Percentiles rank a stretch among this genome's conserved stretches.
Evolutionary conservation across 2,888 invertebrate species (phyloP).

Genomic region (Drosophila ustulata): DNA sequence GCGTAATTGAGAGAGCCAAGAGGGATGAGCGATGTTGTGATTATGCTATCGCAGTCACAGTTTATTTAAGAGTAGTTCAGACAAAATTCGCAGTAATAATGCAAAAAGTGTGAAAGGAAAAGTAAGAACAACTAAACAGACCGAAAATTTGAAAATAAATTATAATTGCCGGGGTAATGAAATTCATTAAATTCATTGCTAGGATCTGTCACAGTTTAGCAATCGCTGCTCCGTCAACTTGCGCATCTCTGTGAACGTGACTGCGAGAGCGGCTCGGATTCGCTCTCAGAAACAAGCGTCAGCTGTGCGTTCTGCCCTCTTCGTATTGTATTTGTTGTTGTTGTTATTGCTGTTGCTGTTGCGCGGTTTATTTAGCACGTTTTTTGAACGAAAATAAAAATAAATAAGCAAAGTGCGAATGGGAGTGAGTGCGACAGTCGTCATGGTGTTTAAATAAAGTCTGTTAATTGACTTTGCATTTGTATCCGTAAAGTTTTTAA

Average conservation of each 20-base stretch:
- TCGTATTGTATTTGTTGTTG: slow-evolving; percentile 18
- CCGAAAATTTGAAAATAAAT: not conserved
- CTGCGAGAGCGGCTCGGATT: slow-evolving; percentile 29
- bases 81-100: not conserved
- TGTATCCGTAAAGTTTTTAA: slow-evolving; percentile 47
- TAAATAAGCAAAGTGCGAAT: slow-evolving; percentile 44
- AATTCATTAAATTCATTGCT: no score
- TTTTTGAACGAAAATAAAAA: slow-evolving; percentile 47
- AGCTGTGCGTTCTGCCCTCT: slow-evolving; percentile 54
- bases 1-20: slow-evolving; percentile 23
- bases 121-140: not conserved
- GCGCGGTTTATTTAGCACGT: slow-evolving; percentile 60
- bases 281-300: slow-evolving; percentile 47
- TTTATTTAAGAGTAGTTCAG: not conserved
- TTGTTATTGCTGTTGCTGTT: slow-evolving; percentile 15
- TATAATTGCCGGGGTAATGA: not conserved
- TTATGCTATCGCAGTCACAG: slow-evolving; percentile 3
- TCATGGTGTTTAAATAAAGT: slow-evolving; percentile 54
- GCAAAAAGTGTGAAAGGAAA: not conserved
- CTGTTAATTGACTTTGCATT: slow-evolving; percentile 65
- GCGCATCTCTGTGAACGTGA: slow-evolving; percentile 32
- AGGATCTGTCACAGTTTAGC: not conserved
- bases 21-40: slow-evolving; percentile 36
- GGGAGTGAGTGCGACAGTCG: slow-evolving; percentile 39
- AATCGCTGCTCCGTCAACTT: not conserved